phyloP scores from a whole-genome alignment of 2,888 invertebrate species.

The Orthosia gracilis region DNA sequence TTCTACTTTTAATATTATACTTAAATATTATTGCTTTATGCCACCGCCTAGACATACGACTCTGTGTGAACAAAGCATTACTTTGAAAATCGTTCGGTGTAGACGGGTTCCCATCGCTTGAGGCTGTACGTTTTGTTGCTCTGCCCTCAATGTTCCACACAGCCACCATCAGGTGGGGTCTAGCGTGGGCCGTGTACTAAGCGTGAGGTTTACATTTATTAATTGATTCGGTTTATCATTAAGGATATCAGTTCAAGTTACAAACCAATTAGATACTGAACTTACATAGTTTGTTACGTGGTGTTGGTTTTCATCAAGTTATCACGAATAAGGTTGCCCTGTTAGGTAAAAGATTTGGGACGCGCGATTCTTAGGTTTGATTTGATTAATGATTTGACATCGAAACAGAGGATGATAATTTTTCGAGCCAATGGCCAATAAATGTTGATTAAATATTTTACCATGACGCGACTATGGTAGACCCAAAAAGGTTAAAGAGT shows the following conservation, averaged over 20 bases:
- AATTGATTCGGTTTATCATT: not conserved
- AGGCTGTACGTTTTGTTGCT: conserved; percentile 21
- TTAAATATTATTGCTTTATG: too few relatives aligned
- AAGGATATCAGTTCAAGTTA: not conserved
- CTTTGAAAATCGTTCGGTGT: conserved; percentile 9
- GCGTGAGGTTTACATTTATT: not conserved
- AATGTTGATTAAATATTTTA: too few relatives aligned
- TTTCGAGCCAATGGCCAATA: too few relatives aligned
- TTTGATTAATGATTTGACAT: not conserved
- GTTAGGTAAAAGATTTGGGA: not conserved
- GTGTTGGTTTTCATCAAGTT: not conserved
- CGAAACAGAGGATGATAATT: too few relatives aligned
- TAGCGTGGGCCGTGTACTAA: not conserved
- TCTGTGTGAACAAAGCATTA: not conserved
- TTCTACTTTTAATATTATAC: too few relatives aligned
- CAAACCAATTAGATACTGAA: not conserved
- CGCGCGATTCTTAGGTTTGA: not conserved
- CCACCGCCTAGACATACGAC: too few relatives aligned
- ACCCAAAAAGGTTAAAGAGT: too few relatives aligned
- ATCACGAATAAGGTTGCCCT: not conserved
- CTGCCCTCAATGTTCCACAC: conserved; percentile 18
- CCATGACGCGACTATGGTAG: too few relatives aligned
- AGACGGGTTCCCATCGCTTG: conserved; percentile 20
- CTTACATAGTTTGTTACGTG: not conserved
- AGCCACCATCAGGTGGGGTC: conserved; percentile 7